A percentile compares a stretch with the other conserved stretches of the same genome.
These are phyloP conservation scores for Endomychus coccineus DNA, from an alignment of 2,888 invertebrate species.

Conservation along the genomic window DNA sequence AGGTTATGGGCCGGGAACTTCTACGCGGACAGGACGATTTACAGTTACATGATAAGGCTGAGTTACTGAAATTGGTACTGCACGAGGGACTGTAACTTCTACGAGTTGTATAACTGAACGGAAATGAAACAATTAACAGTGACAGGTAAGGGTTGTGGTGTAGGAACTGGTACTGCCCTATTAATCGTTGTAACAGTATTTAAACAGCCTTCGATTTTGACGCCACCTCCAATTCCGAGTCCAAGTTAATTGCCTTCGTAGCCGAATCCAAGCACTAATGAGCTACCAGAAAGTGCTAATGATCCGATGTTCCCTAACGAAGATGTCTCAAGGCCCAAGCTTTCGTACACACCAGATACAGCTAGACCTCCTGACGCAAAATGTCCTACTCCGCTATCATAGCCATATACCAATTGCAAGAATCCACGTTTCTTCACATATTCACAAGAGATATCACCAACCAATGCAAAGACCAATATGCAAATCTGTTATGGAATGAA, in stretches of 20 bases:
- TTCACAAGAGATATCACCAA: conserved; percentile 25
- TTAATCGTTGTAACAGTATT: conserved; percentile 36
- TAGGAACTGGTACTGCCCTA: conserved; percentile 51
- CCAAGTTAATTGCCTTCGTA: conserved; percentile 19
- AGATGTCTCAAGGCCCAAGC: conserved; percentile 20
- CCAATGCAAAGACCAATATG: conserved; percentile 26
- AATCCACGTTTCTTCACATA: conserved; percentile 35
- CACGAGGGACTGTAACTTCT: conserved; percentile 25
- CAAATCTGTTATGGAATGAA: conserved; percentile 26
- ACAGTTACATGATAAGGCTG: conserved; percentile 14
- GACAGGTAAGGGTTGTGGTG: conserved; percentile 36
- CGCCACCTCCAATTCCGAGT: conserved; percentile 19
- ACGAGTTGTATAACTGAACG: conserved; percentile 31
- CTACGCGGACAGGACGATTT: conserved; percentile 14
- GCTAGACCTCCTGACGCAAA: conserved; percentile 22
- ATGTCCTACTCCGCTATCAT: conserved; percentile 19
- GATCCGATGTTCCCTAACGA: conserved; percentile 21
- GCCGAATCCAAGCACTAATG: conserved; percentile 18
- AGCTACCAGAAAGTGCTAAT: conserved; percentile 21
- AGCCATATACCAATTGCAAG: conserved; percentile 31
- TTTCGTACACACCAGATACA: conserved; percentile 20
- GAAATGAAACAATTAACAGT: conserved; percentile 35
- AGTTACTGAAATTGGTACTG: conserved; percentile 14
- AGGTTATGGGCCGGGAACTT: conserved; percentile 36
- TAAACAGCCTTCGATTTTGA: conserved; percentile 19